A percentile compares a stretch with the other conserved stretches of the same genome.
Conservation (phyloP, 2,797 vertebrate genomes). For the Cichlasoma orientale region DNA sequence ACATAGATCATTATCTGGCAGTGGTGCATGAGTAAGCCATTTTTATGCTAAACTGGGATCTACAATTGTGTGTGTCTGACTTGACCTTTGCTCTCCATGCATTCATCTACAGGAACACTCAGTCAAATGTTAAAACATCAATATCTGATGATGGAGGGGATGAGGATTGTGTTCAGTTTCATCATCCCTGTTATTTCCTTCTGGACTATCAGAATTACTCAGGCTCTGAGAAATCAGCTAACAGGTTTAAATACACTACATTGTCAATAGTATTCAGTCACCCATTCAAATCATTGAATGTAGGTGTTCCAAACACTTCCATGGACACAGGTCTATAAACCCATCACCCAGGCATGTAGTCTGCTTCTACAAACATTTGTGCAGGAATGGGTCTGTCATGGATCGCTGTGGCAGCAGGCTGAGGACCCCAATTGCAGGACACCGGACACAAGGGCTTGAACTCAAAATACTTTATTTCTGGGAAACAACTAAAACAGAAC, state of each 20-base stretch:
- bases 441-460: too few species aligned
- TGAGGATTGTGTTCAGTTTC: slow-evolving; percentile 68
- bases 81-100: slow-evolving; percentile 71
- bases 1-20: slow-evolving; percentile 76
- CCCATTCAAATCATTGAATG: too few species aligned
- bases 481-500: too few species aligned
- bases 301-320: too few species aligned
- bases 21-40: slow-evolving; percentile 73
- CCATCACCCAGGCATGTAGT: too few species aligned
- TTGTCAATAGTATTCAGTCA: too few species aligned
- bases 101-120: slow-evolving; percentile 66
- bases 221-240: slow-evolving; percentile 56
- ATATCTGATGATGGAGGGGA: background rate
- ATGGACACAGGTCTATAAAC: too few species aligned
- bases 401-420: too few species aligned
- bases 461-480: too few species aligned
- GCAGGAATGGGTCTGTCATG: too few species aligned
- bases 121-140: background rate
- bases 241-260: slow-evolving; percentile 5
- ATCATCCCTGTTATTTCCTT: slow-evolving; percentile 67
- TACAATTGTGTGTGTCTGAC: slow-evolving; percentile 76
- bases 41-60: slow-evolving; percentile 77
- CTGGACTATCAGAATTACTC: slow-evolving; percentile 62
- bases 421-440: too few species aligned
- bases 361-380: too few species aligned